A percentile compares a stretch with the other conserved stretches of the same genome.
phyloP scores from a whole-genome alignment of 2,888 invertebrate species.

The Drosophila anomalata region DNA sequence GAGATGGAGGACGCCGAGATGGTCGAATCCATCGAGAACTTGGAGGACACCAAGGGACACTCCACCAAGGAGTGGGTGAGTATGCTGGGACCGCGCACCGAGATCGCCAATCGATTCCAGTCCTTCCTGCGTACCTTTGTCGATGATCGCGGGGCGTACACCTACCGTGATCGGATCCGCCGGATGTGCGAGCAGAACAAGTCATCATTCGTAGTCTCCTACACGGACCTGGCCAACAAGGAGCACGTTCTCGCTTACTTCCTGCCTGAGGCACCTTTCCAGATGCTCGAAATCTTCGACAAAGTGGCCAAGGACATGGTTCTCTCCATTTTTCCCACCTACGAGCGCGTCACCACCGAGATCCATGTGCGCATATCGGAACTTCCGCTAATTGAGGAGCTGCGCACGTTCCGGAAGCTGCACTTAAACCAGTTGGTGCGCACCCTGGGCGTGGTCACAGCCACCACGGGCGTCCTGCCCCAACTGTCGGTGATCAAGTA shows the following conservation, averaged over 20 bases:
- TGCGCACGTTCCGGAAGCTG: conserved; percentile 94
- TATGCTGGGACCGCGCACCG: conserved; percentile 97
- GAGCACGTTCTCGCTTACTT: conserved; percentile 98
- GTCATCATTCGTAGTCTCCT: conserved; percentile 96
- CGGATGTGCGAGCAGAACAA: conserved; percentile 97
- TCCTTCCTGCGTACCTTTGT: conserved; percentile 96
- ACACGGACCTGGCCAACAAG: conserved; percentile 93
- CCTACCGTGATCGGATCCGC: conserved; percentile 96
- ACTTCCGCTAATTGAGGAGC: conserved; percentile 97
- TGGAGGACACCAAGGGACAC: conserved; percentile 98
- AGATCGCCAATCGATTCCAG: conserved; percentile 97
- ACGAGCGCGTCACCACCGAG: conserved; percentile 96
- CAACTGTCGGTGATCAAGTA: conserved; percentile 98
- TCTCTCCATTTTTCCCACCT: conserved; percentile 96
- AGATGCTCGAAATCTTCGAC: conserved; percentile 98
- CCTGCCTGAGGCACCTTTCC: conserved; percentile 97
- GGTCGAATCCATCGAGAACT: conserved; percentile 98
- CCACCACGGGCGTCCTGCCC: conserved; percentile 97
- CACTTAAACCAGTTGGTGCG: conserved; percentile 97
- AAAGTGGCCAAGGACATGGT: conserved; percentile 97
- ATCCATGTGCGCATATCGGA: conserved; percentile 98
- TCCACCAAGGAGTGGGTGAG: conserved; percentile 98
- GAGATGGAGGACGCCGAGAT: conserved; percentile 91
- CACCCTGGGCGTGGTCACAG: conserved; percentile 97
- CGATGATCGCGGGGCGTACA: conserved; percentile 93